A percentile compares a stretch with the other conserved stretches of the same genome.
phyloP scores from a whole-genome alignment of 2,888 invertebrate genomes.

The Oligia latruncula region DNA sequence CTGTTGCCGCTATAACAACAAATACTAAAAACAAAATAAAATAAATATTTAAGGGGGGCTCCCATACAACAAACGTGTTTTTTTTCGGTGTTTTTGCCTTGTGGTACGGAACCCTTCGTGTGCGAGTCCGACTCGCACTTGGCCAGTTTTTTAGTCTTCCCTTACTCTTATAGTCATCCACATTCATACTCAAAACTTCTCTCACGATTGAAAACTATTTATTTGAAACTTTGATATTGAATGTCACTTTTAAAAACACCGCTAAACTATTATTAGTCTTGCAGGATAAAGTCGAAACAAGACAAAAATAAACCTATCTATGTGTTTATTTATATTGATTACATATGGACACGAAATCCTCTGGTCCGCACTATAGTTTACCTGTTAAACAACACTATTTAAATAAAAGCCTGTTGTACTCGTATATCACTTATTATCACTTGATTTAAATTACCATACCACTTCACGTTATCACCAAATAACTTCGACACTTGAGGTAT shows the following conservation, averaged over 20 bases:
- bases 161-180: no score
- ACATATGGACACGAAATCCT: slow-evolving; percentile 30
- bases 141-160: neutral
- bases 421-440: slow-evolving; percentile 10
- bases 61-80: no score
- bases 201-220: neutral
- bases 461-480: slow-evolving; percentile 39
- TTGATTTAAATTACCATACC: neutral
- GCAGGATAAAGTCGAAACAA: slow-evolving; percentile 26
- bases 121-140: no score
- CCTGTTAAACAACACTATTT: slow-evolving; percentile 51
- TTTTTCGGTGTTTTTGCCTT: no score
- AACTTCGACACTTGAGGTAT: neutral
- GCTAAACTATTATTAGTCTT: neutral
- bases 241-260: neutral
- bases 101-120: no score
- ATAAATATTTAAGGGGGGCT: no score
- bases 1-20: no score
- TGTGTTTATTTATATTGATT: slow-evolving; percentile 55
- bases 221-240: neutral
- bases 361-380: slow-evolving; percentile 47
- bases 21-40: no score
- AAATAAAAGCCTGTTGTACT: slow-evolving; percentile 20
- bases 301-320: slow-evolving; percentile 31
- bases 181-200: neutral